phyloP scores from a whole-genome alignment of 2,797 vertebrate species.

The Muraenolepis orangiensis region DNA sequence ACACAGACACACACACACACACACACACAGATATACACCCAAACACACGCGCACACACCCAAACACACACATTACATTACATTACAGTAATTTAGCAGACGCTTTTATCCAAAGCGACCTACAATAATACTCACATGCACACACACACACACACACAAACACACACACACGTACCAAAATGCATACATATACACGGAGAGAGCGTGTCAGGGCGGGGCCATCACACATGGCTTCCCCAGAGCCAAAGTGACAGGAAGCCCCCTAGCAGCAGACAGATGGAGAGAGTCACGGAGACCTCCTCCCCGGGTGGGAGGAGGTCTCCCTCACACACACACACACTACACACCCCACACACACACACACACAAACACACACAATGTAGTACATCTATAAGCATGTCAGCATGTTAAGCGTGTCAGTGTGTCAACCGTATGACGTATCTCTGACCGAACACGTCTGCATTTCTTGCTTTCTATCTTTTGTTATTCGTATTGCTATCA shows the following conservation, averaged over 20 bases:
- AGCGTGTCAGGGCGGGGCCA: neutral
- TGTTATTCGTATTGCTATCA: neutral
- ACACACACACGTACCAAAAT: neutral
- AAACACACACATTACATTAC: neutral
- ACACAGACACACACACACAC: neutral
- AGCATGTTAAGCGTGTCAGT: neutral
- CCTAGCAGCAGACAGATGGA: constrained; percentile 48
- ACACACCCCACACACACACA: constrained; percentile 10
- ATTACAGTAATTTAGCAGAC: no score
- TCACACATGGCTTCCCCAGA: constrained; percentile 32
- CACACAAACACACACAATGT: constrained; percentile 3
- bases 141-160: constrained; percentile 1
- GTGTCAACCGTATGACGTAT: neutral
- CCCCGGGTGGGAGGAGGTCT: no score
- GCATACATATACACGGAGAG: neutral
- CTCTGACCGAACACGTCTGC: neutral
- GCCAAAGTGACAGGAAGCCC: constrained; percentile 43
- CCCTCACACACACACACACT: constrained; percentile 10
- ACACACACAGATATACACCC: neutral
- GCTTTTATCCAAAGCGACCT: no score
- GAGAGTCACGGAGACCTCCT: neutral
- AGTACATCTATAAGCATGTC: neutral
- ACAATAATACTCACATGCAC: no score
- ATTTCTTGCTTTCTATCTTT: neutral
- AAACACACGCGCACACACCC: neutral